Percentiles rank a stretch among this genome's conserved stretches.
Conservation (phyloP, 2,888 invertebrate species). For the Platerodrilus igneus region DNA sequence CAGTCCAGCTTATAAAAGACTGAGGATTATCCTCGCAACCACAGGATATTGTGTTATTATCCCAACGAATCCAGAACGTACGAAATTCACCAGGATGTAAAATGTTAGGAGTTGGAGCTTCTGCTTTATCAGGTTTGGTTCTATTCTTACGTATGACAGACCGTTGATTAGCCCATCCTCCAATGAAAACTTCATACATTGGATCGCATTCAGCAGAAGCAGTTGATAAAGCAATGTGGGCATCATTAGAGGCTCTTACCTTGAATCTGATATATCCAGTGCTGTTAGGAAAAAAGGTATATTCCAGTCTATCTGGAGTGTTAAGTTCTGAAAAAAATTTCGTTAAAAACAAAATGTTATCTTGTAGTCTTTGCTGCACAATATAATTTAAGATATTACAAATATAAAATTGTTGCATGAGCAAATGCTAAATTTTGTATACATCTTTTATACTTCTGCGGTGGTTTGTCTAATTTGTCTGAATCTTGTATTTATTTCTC, state of each 20-base stretch:
- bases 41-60: slow-evolving; percentile 51
- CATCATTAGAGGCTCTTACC: slow-evolving; percentile 75
- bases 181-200: slow-evolving; percentile 83
- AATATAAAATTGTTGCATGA: too few species aligned
- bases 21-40: slow-evolving; percentile 58
- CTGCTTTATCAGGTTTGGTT: slow-evolving; percentile 53
- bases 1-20: slow-evolving; percentile 69
- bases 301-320: slow-evolving; percentile 76
- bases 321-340: slow-evolving; percentile 72
- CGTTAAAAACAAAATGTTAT: too few species aligned
- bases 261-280: slow-evolving; percentile 71
- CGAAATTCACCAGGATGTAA: slow-evolving; percentile 69
- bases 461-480: too few species aligned
- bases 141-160: slow-evolving; percentile 76
- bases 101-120: slow-evolving; percentile 67
- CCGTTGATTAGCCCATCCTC: slow-evolving; percentile 83
- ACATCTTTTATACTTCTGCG: too few species aligned
- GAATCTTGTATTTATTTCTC: too few species aligned
- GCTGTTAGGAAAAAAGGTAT: slow-evolving; percentile 71
- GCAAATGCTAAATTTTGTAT: too few species aligned
- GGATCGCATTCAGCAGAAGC: slow-evolving; percentile 67
- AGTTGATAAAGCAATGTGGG: slow-evolving; percentile 75
- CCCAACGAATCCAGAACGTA: slow-evolving; percentile 82
- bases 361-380: too few species aligned
- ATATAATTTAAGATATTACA: too few species aligned